A percentile compares a stretch with the other conserved stretches of the same genome.
Conservation (phyloP, 2,113 vertebrate genomes). For the Dipodomys merriami region DNA sequence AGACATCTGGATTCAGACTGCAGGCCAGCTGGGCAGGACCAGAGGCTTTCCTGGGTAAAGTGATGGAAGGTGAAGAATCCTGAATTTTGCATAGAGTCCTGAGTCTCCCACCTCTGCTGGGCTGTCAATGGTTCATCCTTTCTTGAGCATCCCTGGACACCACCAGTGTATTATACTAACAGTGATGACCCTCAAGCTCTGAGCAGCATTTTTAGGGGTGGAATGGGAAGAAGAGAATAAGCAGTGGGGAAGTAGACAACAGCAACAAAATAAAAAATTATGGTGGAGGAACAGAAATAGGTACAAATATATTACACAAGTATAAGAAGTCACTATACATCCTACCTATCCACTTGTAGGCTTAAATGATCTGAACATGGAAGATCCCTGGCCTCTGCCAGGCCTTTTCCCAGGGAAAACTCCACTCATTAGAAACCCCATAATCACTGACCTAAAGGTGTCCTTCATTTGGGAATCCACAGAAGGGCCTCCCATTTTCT, state of each 20-base stretch:
- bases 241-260: background rate
- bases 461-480: background rate
- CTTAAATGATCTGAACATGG: background rate
- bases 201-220: background rate
- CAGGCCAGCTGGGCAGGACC: background rate
- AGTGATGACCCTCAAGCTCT: background rate
- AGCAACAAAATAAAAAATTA: too few relatives aligned
- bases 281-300: background rate
- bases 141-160: background rate
- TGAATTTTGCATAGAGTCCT: background rate
- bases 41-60: background rate
- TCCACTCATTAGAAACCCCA: background rate
- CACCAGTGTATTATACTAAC: fast-evolving
- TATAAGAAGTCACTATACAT: background rate
- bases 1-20: background rate
- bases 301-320: background rate
- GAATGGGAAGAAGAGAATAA: background rate
- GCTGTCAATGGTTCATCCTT: too few relatives aligned
- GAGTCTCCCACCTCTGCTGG: too few relatives aligned
- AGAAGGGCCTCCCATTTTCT: background rate
- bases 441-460: background rate
- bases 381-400: background rate
- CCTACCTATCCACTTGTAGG: background rate
- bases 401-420: background rate
- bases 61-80: background rate